Evolutionary conservation across 2,888 invertebrate species (phyloP).

Genomic region (Troides oblongomaculatus): DNA sequence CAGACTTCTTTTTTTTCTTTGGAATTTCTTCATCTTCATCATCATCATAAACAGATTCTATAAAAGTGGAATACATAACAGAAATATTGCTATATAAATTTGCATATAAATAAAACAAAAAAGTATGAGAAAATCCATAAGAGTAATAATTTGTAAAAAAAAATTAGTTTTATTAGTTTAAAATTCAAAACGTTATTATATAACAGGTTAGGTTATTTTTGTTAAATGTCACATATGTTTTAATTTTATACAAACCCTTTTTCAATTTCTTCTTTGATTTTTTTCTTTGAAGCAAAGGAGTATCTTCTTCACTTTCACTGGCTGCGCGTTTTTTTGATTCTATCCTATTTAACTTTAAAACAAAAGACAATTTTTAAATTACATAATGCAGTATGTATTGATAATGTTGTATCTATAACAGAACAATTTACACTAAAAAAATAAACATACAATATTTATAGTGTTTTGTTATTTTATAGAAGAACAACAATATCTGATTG

Average conservation of each 20-base stretch:
- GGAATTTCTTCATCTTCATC: constrained; percentile 77
- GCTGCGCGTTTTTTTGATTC: constrained; percentile 57
- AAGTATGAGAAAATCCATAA: neutral
- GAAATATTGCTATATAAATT: neutral
- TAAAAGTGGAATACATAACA: constrained; percentile 22
- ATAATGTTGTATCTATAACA: neutral
- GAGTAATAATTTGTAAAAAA: neutral
- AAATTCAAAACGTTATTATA: neutral
- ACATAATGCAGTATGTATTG: neutral
- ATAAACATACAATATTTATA: too few species aligned
- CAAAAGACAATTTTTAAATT: neutral
- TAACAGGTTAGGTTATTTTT: too few species aligned
- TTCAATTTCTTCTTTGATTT: constrained; percentile 83
- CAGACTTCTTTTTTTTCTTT: constrained; percentile 73
- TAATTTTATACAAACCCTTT: constrained; percentile 58
- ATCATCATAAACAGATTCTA: constrained; percentile 78
- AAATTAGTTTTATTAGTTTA: neutral
- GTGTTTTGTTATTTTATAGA: too few species aligned
- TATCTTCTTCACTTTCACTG: constrained; percentile 86
- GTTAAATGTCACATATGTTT: too few species aligned
- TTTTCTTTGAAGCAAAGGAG: constrained; percentile 84
- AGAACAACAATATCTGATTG: too few species aligned
- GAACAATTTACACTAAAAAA: too few species aligned
- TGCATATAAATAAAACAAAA: neutral
- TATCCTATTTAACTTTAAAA: constrained; percentile 49